These are phyloP conservation scores for Columbina picui DNA, from an alignment of 2,113 vertebrate species.

Conservation along the genomic window DNA sequence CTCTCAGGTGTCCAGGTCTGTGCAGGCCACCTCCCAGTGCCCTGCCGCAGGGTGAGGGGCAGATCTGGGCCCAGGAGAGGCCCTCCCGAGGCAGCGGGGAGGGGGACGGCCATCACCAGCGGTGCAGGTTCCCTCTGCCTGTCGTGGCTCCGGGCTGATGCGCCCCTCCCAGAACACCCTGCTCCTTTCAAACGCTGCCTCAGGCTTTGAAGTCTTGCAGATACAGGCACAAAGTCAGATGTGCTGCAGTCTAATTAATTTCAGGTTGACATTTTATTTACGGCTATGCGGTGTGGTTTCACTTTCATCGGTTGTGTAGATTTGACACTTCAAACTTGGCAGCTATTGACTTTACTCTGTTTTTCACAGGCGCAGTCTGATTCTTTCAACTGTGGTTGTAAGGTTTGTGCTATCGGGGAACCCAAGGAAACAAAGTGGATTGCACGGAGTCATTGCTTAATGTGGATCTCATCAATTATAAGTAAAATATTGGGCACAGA, in stretches of 20 bases:
- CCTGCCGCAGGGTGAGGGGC: background rate
- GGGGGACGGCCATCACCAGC: background rate
- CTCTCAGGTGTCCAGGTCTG: no score
- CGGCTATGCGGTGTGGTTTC: background rate
- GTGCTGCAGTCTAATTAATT: conserved; percentile 57
- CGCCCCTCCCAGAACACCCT: background rate
- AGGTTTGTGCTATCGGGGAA: background rate
- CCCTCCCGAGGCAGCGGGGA: background rate
- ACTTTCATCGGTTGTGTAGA: conserved; percentile 20
- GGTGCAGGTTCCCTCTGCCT: accelerated
- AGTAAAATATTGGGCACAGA: background rate
- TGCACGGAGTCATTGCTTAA: background rate
- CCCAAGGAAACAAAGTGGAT: background rate
- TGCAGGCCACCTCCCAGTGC: background rate
- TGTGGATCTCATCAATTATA: background rate
- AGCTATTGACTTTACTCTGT: conserved; percentile 14
- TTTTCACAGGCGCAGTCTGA: background rate
- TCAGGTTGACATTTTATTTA: conserved; percentile 66
- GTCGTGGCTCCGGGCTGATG: background rate
- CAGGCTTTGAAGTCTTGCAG: conserved; percentile 43
- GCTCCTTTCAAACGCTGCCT: background rate
- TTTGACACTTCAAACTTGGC: background rate
- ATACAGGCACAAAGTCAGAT: conserved; percentile 1
- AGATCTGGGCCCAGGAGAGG: background rate
- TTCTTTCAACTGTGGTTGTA: background rate